These are phyloP conservation scores for Apistogramma diplotaenia DNA, from an alignment of 2,113 vertebrate genomes.

Conservation along the genomic window DNA sequence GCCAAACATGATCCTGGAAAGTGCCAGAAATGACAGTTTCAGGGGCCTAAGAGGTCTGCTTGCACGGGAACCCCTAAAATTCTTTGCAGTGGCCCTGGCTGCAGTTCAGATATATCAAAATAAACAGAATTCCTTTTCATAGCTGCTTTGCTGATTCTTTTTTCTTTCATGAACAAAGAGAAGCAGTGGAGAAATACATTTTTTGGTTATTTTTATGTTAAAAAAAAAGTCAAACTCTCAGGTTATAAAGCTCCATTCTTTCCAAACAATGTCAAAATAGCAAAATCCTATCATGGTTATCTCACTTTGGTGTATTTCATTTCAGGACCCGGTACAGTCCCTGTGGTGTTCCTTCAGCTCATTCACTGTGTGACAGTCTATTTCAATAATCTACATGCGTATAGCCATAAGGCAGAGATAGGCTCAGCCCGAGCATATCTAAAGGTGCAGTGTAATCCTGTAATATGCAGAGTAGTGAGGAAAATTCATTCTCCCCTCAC, in stretches of 20 bases:
- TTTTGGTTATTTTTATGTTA: neutral
- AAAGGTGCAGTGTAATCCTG: slow-evolving; percentile 78
- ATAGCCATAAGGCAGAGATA: slow-evolving; percentile 61
- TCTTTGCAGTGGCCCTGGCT: neutral
- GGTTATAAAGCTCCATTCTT: slow-evolving; percentile 32
- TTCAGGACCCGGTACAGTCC: slow-evolving; percentile 26
- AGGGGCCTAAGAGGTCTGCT: neutral
- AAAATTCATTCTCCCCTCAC: slow-evolving; percentile 71
- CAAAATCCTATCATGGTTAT: slow-evolving; percentile 42
- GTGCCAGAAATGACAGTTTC: neutral
- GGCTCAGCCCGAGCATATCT: slow-evolving; percentile 65
- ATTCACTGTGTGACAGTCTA: slow-evolving; percentile 45
- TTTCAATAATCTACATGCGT: slow-evolving; percentile 62
- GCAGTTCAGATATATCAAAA: neutral
- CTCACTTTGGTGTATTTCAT: slow-evolving; percentile 23
- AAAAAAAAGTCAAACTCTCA: neutral
- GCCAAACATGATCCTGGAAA: neutral
- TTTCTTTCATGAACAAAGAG: neutral
- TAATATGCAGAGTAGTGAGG: slow-evolving; percentile 78
- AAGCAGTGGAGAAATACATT: neutral
- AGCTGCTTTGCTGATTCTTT: neutral
- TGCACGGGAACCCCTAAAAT: neutral
- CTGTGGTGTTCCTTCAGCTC: slow-evolving; percentile 35
- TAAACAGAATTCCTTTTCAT: neutral
- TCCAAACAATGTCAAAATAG: slow-evolving; percentile 27